Conservation (phyloP, 2,888 invertebrate species). For the Anarsia innoxiella region DNA sequence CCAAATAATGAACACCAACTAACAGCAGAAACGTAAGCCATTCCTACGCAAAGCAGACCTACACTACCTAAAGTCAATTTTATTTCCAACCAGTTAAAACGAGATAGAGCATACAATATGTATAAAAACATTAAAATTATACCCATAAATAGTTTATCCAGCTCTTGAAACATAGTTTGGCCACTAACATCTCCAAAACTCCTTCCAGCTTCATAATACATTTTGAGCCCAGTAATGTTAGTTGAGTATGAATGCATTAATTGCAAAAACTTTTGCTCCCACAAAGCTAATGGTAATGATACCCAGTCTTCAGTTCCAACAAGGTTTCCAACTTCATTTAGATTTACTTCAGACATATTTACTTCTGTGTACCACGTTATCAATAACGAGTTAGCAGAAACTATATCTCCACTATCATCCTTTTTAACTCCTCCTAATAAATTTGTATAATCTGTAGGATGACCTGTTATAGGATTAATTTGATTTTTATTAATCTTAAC, state of each 20-base stretch:
- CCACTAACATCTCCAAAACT: constrained; percentile 86
- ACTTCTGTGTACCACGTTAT: constrained; percentile 79
- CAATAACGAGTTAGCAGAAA: constrained; percentile 77
- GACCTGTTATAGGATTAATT: constrained; percentile 79
- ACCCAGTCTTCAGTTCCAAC: constrained; percentile 87
- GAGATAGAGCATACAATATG: constrained; percentile 82
- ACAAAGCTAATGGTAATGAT: constrained; percentile 71
- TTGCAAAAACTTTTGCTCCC: constrained; percentile 77
- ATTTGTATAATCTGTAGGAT: constrained; percentile 77
- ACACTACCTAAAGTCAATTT: constrained; percentile 79
- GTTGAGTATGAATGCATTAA: constrained; percentile 48
- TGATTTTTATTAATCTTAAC: constrained; percentile 74
- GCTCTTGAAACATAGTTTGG: constrained; percentile 81
- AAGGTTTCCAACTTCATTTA: constrained; percentile 79
- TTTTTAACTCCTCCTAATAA: constrained; percentile 76
- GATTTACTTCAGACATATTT: constrained; percentile 80
- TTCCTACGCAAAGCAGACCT: constrained; percentile 82
- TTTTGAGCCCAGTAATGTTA: constrained; percentile 43
- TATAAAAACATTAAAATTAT: constrained; percentile 83
- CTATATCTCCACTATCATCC: constrained; percentile 76
- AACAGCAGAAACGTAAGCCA: constrained; percentile 82
- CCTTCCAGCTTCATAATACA: constrained; percentile 77
- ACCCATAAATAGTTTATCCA: constrained; percentile 80
- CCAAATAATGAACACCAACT: constrained; percentile 83
- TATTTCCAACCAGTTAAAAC: constrained; percentile 83